phyloP scores from a whole-genome alignment of 2,888 invertebrate genomes.

The Glyphotaelius pellucidus region DNA sequence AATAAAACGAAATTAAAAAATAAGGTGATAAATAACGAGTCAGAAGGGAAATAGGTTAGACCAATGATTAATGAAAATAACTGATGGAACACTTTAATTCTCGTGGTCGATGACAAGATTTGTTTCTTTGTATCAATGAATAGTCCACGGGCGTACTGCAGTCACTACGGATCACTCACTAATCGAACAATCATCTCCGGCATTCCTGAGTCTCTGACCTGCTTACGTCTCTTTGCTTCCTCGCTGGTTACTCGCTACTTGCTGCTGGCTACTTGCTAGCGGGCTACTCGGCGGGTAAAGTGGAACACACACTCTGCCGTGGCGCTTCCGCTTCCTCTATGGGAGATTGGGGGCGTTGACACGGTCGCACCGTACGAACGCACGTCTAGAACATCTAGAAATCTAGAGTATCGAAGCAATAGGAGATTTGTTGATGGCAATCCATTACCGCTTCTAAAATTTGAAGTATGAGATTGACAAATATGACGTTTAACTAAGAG shows the following conservation, averaged over 20 bases:
- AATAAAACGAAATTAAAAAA: neutral
- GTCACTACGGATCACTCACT: neutral
- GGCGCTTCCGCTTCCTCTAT: neutral
- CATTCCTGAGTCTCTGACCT: slow-evolving; percentile 17
- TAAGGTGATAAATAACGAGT: neutral
- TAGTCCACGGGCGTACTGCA: neutral
- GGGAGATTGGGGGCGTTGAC: neutral
- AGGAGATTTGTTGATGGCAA: too few species aligned
- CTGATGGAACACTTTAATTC: neutral
- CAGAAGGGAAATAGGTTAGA: neutral
- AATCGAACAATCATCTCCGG: neutral
- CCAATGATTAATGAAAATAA: neutral
- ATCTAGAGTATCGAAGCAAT: too few species aligned
- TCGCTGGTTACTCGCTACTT: neutral
- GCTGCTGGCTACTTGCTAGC: neutral
- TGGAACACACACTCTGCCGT: neutral
- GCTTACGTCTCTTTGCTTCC: neutral
- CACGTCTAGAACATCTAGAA: neutral
- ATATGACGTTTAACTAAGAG: too few species aligned
- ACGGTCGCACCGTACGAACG: neutral
- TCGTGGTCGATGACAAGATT: neutral
- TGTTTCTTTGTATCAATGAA: neutral
- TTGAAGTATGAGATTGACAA: too few species aligned
- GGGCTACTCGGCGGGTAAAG: neutral
- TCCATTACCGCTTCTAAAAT: too few species aligned